phyloP scores from a whole-genome alignment of 92 coral and sea anemone species.

The Palythoa heliodiscus region DNA sequence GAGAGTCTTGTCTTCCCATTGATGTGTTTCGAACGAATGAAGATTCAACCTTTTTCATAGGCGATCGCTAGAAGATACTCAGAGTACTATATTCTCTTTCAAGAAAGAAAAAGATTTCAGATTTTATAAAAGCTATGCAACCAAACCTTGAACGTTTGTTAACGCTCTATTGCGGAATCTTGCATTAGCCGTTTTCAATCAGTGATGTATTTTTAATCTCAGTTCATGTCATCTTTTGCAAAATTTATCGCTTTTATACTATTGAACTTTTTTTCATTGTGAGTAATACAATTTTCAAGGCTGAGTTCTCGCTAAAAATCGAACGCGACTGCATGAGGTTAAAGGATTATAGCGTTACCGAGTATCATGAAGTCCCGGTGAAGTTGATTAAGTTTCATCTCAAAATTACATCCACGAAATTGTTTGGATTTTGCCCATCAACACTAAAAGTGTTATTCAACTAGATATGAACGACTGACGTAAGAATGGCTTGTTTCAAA shows the following conservation, averaged over 20 bases:
- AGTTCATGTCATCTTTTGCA: not conserved
- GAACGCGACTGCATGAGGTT: not conserved
- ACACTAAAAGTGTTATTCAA: constrained; percentile 26
- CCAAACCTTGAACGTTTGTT: not conserved
- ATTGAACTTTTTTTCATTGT: not conserved
- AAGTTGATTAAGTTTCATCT: not conserved
- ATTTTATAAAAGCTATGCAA: not conserved
- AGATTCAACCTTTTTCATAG: too few relatives aligned
- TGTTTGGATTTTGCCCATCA: constrained; percentile 21
- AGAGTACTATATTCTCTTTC: not conserved
- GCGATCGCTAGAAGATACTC: too few relatives aligned
- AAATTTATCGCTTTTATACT: not conserved
- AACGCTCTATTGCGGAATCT: not conserved
- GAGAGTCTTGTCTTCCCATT: not conserved
- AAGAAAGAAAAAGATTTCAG: not conserved
- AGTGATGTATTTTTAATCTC: not conserved
- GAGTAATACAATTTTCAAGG: not conserved
- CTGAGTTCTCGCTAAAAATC: not conserved
- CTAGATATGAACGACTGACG: not conserved
- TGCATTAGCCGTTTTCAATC: not conserved
- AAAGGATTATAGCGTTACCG: not conserved
- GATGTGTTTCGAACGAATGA: not conserved
- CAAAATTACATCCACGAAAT: constrained; percentile 2
- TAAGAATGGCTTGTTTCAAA: constrained; percentile 23
- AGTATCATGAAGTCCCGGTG: not conserved